Evolutionary conservation across 2,113 vertebrate genomes (phyloP), one percentile per base, ranked within the genome.

Genomic region (Lophochroa leadbeateri): DNA sequence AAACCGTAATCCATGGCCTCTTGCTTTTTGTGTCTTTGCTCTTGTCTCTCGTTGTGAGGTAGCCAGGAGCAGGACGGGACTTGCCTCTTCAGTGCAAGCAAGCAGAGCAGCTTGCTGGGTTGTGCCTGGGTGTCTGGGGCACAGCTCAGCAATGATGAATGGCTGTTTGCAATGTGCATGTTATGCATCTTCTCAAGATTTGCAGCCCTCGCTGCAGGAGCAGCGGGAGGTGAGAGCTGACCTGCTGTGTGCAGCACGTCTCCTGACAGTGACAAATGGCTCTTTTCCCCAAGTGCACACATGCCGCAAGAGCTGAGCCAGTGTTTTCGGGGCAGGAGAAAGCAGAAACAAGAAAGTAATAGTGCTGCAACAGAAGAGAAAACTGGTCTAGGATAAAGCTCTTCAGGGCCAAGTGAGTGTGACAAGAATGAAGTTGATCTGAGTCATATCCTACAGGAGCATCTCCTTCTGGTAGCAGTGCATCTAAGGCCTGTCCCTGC

Each of bases 121-220:
- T 53, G 75, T 88, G 53, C 77, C 37, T 1, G 53, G n/a, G 61
- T 70, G 77, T 76, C 43, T 52, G 68, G 64, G 67, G 63, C 85
- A 64, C 61, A 33, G 81, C 85, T 83, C 92, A 25, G 19, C 1
- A 2, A 82, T 98, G 98, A 98, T 98, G 94, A 96, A 98, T 98
- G 97, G 91, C 87, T 96, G 52, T 93, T 97, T 95, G 93, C 86
- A 39, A 88, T 91, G 86, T 97, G 97, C 97, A 94, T 93, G 96
- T 97, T 98, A 95, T 97, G 97, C 97, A 93, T 97, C 96, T 98
- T 98, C 97, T 96, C 92, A 94, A 82, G 86, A 96, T 95, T 80
- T 97, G 97, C 97, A 95, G 96, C 93, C 88, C 77, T 95, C 13
- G 18, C 94, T 86, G 92, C 94, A 95, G 96, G 92, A 97, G 86